Base-by-base conservation (phyloP, 2,113 vertebrate genomes). In the Scopus umbretta region DNA sequence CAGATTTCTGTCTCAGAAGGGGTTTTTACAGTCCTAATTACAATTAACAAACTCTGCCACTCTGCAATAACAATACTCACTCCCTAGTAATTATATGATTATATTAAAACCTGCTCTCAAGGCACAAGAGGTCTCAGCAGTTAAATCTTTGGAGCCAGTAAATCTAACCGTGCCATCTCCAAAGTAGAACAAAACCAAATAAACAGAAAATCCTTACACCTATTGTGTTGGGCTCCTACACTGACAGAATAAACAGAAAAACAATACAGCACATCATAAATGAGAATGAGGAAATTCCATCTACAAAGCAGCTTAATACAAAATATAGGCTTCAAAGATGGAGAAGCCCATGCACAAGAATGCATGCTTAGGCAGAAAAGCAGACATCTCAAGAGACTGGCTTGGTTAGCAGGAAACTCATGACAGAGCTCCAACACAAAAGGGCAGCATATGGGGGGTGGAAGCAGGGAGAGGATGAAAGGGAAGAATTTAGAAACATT, bases 361-460 rank as follows among this genome's bases (percentile, higher is more conserved):
- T 22, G 5, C 2, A 25, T 32, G 16, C 15, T 86, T 22, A 34
- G 13, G 14, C 9, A 83, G 38, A 55, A 76, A 75, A 88, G 17
- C 11, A 53, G 27, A 18, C 1, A 5, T 34, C 16, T 62, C 10
- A 29, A 25, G 34, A 71, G 8, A 75, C 6, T 1, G 3, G 1
- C 27, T 80, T 80, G 34, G 6, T 10, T 74, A 25, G 9, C 1
- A 1, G 34, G 36, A 71, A 78, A 47, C 5, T 38, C 10, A 7
- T 43, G 43, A 55, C 16, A 17, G 26, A 80, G 6, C 6, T 71
- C 15, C 55, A 62, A 47, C 22, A 66, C 17, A 66, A 67, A 85
- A 86, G 15, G 6, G 2, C 19, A 52, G 17, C 11, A 27, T 8
- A 55, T 6, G 21, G 13, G 5, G 10, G 5, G 5, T 34, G 6